A percentile compares a stretch with the other conserved stretches of the same genome.
Conservation (phyloP, 2,888 invertebrate species). For the Tipula vernalis region DNA sequence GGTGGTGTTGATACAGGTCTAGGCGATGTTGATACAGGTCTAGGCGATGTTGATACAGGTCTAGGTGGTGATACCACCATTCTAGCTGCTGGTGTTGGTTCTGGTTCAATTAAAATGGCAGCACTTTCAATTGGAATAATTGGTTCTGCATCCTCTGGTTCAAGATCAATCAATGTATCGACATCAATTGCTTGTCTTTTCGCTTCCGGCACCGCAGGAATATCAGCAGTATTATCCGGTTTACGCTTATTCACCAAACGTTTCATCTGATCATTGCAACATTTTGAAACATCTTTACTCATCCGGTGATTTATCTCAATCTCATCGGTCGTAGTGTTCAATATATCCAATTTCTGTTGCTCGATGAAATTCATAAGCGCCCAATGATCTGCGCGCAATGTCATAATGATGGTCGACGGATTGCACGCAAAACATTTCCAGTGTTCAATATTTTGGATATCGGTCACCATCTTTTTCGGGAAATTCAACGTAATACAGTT, state of each 20-base stretch:
- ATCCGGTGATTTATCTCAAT: constrained; percentile 23
- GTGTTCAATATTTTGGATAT: constrained; percentile 62
- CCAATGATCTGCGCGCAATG: constrained; percentile 53
- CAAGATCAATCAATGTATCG: neutral
- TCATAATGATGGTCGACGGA: constrained; percentile 46
- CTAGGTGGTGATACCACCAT: neutral
- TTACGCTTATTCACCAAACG: constrained; percentile 17
- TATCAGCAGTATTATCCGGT: neutral
- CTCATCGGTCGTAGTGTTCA: constrained; percentile 17
- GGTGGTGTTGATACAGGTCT: neutral
- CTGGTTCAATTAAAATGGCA: neutral
- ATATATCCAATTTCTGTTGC: constrained; percentile 37
- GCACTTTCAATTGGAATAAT: neutral
- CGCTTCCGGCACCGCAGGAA: neutral
- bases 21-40: neutral
- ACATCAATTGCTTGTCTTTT: neutral
- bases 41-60: neutral
- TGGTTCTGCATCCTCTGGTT: neutral
- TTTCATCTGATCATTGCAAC: constrained; percentile 23
- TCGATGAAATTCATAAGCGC: constrained; percentile 56
- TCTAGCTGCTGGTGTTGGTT: neutral
- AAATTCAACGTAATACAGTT: constrained; percentile 65
- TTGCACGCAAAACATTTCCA: constrained; percentile 72
- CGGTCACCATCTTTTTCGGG: constrained; percentile 48
- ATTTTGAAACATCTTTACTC: constrained; percentile 26